phyloP scores from a whole-genome alignment of 2,888 invertebrate genomes.

The Carabus problematicus region DNA sequence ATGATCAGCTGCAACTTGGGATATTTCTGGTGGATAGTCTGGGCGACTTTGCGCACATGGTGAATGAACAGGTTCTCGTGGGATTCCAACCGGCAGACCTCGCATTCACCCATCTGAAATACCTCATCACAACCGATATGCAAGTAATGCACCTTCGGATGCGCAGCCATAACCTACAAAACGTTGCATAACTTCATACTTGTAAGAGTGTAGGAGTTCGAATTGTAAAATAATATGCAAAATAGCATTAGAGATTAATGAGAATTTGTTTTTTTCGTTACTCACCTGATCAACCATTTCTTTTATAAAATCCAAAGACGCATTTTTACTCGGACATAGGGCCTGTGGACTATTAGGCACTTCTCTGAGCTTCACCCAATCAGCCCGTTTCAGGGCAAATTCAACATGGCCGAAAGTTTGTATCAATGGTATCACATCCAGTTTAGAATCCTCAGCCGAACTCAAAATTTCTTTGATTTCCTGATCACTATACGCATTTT shows the following conservation, averaged over 20 bases:
- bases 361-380: constrained; percentile 70
- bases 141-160: constrained; percentile 60
- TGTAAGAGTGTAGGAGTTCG: too few species aligned
- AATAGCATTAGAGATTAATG: constrained; percentile 33
- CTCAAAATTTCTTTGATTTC: constrained; percentile 67
- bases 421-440: constrained; percentile 76
- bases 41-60: constrained; percentile 68
- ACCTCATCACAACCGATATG: constrained; percentile 82
- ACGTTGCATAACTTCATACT: too few species aligned
- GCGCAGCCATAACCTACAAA: constrained; percentile 53
- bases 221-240: neutral
- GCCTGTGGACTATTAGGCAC: constrained; percentile 73
- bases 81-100: constrained; percentile 63
- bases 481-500: constrained; percentile 66
- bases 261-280: too few species aligned
- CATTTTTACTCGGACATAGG: constrained; percentile 72
- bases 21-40: constrained; percentile 66
- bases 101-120: constrained; percentile 73
- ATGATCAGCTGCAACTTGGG: constrained; percentile 69
- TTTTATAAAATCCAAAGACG: constrained; percentile 67
- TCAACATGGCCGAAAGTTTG: constrained; percentile 83
- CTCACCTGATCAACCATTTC: constrained; percentile 75
- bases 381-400: constrained; percentile 72
- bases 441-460: constrained; percentile 63
- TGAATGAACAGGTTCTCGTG: constrained; percentile 68